These are phyloP conservation scores for Gonatopus flavifemur DNA, from an alignment of 1,140 invertebrate species.

Conservation along the genomic window DNA sequence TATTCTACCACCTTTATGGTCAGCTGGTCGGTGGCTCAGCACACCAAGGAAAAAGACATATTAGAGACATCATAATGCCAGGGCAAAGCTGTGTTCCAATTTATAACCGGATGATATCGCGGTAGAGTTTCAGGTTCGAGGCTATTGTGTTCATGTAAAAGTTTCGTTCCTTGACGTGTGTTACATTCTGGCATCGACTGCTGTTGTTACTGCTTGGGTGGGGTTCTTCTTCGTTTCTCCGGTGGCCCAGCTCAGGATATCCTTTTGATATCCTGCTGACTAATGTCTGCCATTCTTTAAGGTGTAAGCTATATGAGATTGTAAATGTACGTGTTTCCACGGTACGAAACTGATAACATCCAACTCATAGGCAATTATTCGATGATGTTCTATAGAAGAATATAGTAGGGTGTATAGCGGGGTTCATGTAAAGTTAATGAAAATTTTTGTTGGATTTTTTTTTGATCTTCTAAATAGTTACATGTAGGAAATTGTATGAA, in stretches of 20 bases:
- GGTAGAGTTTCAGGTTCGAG: constrained; percentile 56
- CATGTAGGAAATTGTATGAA: too few relatives aligned
- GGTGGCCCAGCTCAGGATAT: constrained; percentile 55
- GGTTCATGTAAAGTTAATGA: too few relatives aligned
- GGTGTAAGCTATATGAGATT: too few relatives aligned
- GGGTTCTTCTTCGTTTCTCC: constrained; percentile 49
- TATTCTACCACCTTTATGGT: too few relatives aligned
- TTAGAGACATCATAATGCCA: constrained; percentile 61
- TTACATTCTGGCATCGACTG: constrained; percentile 45
- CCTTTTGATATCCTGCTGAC: constrained; percentile 61
- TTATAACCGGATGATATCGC: constrained; percentile 59
- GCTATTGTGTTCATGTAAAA: constrained; percentile 54
- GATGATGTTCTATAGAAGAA: too few relatives aligned
- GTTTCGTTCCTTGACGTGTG: constrained; percentile 49
- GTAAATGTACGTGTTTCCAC: too few relatives aligned
- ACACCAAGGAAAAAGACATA: constrained; percentile 55
- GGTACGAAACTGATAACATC: too few relatives aligned
- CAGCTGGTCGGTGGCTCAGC: constrained; percentile 22
- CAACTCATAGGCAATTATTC: too few relatives aligned
- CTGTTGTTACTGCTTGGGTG: too few relatives aligned
- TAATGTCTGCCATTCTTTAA: constrained; percentile 58
- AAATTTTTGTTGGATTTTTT: too few relatives aligned
- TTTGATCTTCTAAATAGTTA: too few relatives aligned
- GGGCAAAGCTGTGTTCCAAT: constrained; percentile 57
- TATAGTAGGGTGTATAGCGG: too few relatives aligned